A percentile compares a stretch with the other conserved stretches of the same genome.
Evolutionary conservation across 2,797 vertebrate genomes (phyloP).

Genomic region (Cephalopachus bancanus): DNA sequence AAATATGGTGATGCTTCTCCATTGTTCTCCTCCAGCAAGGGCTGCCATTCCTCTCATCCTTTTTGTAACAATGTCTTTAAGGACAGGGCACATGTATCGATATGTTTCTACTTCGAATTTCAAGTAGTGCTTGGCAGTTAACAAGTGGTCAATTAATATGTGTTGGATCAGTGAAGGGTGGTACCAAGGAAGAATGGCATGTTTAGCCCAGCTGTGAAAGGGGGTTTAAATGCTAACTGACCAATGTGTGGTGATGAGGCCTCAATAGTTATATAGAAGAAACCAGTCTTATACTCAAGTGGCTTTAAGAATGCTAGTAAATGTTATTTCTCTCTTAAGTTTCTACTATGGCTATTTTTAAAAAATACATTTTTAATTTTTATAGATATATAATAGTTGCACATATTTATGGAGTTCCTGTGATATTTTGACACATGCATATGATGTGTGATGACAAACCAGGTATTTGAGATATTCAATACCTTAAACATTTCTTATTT

Average conservation of each 20-base stretch:
- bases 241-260: fast-evolving
- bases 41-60: not conserved
- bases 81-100: not conserved
- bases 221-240: not conserved
- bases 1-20: not conserved
- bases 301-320: not conserved
- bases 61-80: not conserved
- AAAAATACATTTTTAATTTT: not conserved
- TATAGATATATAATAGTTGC: not conserved
- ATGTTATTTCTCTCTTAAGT: not conserved
- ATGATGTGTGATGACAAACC: not conserved
- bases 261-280: not conserved
- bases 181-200: not conserved
- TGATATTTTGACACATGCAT: not conserved
- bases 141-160: not conserved
- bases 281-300: not conserved
- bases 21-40: not conserved
- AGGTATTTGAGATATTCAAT: not conserved
- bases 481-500: not conserved
- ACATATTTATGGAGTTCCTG: not conserved
- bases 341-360: not conserved
- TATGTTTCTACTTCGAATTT: constrained; percentile 10
- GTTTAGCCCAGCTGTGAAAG: not conserved
- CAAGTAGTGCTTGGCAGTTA: not conserved
- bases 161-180: not conserved